Base-by-base conservation (phyloP, 1,140 invertebrate genomes). In the Anastrepha obliqua region DNA sequence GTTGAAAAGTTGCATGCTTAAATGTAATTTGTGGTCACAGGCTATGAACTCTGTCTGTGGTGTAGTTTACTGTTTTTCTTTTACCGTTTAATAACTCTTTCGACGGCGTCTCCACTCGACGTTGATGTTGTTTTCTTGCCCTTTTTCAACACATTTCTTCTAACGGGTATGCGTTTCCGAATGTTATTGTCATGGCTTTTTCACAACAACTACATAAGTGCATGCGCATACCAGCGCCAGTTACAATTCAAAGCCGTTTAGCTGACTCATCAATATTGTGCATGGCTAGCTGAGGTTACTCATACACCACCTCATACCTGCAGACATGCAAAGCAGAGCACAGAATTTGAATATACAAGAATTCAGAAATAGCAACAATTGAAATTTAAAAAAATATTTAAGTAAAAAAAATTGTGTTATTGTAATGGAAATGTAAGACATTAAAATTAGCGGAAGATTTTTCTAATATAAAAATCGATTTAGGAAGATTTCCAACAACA, bases 21-120 rank as follows among this genome's bases (percentile, higher is more conserved):
- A 81, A 81, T 55, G 44, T 55, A 55, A 81, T 81, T 81, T 81
- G 74, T 81, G 20, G 74, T 81, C 47, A 29, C 74, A 55, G 47
- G n/a, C n/a, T 44, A 81, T n/a, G 44, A 13, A 58, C 74, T 29
- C n/a, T 8, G 47, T 20, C 47, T 20, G 17, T 17, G 44, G 51
- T 29, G n/a, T 29, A 8, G n/a, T 67, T 67, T 67, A 55, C n/a
- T 70, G 13, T 55, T 81, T 17, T n/a, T n/a, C 47, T 55, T 58
- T 81, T 81, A 20, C 39, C 67, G 44, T 74, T 74, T 74, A 74
- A 74, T 74, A 74, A 74, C 67, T 44, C 67, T 74, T 74, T 74
- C 67, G 13, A 47, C 42, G 42, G 39, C 11, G 60, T 62, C 1
- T 17, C 15, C 67, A 17, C 42, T 74, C 44, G 44, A 15, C 44